phyloP scores from a whole-genome alignment of 2,113 vertebrate genomes.

The Nothocercus nigrocapillus region DNA sequence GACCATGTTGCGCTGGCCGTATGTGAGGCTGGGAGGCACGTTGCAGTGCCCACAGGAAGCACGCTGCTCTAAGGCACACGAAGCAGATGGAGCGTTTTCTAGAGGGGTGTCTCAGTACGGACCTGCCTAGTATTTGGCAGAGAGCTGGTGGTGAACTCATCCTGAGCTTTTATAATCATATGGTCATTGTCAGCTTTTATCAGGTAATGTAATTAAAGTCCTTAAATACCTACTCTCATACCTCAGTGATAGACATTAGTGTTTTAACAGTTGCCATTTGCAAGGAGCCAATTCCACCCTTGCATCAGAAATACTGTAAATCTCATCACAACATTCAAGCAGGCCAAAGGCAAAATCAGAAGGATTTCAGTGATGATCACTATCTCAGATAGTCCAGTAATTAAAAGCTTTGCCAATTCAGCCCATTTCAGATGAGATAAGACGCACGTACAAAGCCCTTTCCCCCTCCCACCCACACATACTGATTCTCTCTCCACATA shows the following conservation, averaged over 20 bases:
- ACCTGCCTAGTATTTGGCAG: background rate
- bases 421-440: conserved; percentile 18
- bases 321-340: background rate
- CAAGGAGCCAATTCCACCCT: background rate
- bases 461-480: background rate
- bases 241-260: background rate
- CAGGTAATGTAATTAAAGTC: background rate
- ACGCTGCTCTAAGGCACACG: background rate
- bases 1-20: background rate
- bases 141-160: background rate
- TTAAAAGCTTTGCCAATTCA: background rate
- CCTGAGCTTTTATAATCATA: background rate
- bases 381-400: background rate
- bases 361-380: background rate
- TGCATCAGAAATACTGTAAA: background rate
- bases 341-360: background rate
- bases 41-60: background rate
- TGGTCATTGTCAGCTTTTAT: background rate
- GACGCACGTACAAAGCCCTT: background rate
- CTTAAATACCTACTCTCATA: background rate
- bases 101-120: background rate
- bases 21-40: fast-evolving
- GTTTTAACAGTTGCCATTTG: background rate
- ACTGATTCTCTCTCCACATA: conserved; percentile 3
- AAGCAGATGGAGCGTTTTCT: background rate